Percentiles rank a stretch among this genome's conserved stretches.
These are phyloP conservation scores for Pentalonia nigronervosa DNA, from an alignment of 1,140 invertebrate species.

Conservation along the genomic window DNA sequence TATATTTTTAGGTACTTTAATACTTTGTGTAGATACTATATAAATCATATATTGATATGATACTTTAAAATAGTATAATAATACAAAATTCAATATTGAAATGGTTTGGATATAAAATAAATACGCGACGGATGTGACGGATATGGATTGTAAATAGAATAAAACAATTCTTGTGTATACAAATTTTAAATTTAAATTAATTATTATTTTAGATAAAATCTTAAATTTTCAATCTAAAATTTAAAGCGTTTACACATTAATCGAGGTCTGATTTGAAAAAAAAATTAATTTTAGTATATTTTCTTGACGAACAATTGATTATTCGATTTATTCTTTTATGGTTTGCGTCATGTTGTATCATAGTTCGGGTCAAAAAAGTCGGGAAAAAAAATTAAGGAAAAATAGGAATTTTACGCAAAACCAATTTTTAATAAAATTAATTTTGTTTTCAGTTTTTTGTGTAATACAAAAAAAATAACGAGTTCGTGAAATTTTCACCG, in stretches of 20 bases:
- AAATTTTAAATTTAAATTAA: neutral
- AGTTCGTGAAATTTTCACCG: too few species aligned
- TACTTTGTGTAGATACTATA: neutral
- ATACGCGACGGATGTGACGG: neutral
- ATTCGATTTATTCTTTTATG: neutral
- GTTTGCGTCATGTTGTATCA: neutral
- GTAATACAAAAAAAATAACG: too few species aligned
- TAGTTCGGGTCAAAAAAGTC: too few species aligned
- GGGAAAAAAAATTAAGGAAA: too few species aligned
- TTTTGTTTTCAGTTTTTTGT: neutral
- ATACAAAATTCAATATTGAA: constrained; percentile 1
- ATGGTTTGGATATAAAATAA: neutral
- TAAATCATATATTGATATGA: neutral
- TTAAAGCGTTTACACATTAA: neutral
- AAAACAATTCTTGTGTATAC: neutral
- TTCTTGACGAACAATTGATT: too few species aligned
- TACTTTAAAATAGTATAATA: neutral
- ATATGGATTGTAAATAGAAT: neutral
- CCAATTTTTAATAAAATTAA: too few species aligned
- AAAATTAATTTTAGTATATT: too few species aligned
- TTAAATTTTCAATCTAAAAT: neutral
- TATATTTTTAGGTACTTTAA: neutral
- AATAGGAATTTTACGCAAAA: too few species aligned
- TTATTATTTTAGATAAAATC: neutral
- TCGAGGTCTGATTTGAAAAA: neutral